These are phyloP conservation scores for Crepidodera aurea DNA, from an alignment of 2,888 invertebrate species.

Conservation along the genomic window DNA sequence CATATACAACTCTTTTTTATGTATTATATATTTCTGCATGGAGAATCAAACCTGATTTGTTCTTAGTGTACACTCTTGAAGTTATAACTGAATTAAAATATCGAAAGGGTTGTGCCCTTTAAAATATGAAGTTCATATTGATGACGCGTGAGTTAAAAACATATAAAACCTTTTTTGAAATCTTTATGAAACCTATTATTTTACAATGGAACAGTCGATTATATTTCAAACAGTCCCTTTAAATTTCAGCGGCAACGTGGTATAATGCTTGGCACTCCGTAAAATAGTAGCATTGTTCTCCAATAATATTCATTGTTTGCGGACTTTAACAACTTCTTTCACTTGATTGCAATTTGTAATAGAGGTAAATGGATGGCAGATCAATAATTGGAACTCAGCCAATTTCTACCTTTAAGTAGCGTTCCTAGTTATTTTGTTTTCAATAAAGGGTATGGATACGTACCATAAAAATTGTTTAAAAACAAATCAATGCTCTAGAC, in stretches of 20 bases:
- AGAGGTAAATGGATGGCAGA: constrained; percentile 33
- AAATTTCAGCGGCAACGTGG: not conserved
- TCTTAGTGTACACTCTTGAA: too few relatives aligned
- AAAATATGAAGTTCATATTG: too few relatives aligned
- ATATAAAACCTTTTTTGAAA: not conserved
- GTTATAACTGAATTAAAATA: too few relatives aligned
- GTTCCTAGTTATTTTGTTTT: constrained; percentile 27
- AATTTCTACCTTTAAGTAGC: constrained; percentile 31
- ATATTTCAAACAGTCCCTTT: not conserved
- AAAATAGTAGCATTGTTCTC: constrained; percentile 26
- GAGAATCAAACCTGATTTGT: too few relatives aligned
- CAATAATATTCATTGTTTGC: constrained; percentile 31
- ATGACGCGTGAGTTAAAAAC: not conserved
- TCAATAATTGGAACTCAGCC: constrained; percentile 34
- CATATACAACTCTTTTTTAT: too few relatives aligned
- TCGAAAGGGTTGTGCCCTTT: too few relatives aligned
- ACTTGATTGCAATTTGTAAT: constrained; percentile 37
- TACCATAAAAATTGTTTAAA: constrained; percentile 12
- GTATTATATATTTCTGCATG: too few relatives aligned
- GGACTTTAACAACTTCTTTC: constrained; percentile 30
- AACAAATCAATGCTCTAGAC: not conserved
- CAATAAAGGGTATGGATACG: constrained; percentile 22
- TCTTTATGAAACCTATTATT: not conserved
- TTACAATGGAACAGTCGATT: not conserved
- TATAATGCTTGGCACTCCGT: constrained; percentile 14